Base-by-base conservation (phyloP, 2,797 vertebrate genomes). In the Aratinga solstitialis region DNA sequence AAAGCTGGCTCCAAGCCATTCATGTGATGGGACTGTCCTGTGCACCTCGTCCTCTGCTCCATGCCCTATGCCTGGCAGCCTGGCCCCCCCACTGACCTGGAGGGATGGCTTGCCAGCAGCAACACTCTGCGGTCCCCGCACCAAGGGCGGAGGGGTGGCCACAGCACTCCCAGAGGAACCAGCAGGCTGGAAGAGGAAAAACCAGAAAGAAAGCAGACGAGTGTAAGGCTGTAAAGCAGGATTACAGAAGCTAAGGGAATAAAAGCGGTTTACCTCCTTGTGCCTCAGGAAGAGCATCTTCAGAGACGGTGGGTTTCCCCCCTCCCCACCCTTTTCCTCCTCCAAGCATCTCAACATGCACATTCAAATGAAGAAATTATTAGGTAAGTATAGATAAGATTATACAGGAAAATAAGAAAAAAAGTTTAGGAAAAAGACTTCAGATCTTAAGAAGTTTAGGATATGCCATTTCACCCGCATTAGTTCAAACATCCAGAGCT, bases 121-220 rank as follows among this genome's bases (percentile, higher is more conserved):
- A 97, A 99, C 97, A 95, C 91, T 98, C 97, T 98, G 98, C 36
- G 98, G 99, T 62, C 99, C 99, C 98, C 99, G 98, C 89, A 99
- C 98, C 24, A 99, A 97, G 43, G 99, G 99, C 74, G 99, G 99
- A 78, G 99, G 99, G 69, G 99, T 98, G 68, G 99, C 98, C 94
- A 98, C 98, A 32, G 99, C 98, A 73, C 91, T 97, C 95, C 98
- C 98, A 32, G 98, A 97, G 77, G 98, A 96, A 87, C 97, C 97
- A 42, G 98, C 45, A 2, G 98, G 97, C 99, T 99, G 95, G 42
- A 95, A 96, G 78, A 97, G 54, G 96, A 95, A 72, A 82, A 74
- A 95, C 59, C 66, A 94, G 77, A 88, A 63, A 93, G 67, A 95
- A 85, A 96, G 88, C 81, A 72, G 40, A 82, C 17, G 69, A 10